Conservation (phyloP, 2,888 invertebrate species). For the Mythimna lalbum region DNA sequence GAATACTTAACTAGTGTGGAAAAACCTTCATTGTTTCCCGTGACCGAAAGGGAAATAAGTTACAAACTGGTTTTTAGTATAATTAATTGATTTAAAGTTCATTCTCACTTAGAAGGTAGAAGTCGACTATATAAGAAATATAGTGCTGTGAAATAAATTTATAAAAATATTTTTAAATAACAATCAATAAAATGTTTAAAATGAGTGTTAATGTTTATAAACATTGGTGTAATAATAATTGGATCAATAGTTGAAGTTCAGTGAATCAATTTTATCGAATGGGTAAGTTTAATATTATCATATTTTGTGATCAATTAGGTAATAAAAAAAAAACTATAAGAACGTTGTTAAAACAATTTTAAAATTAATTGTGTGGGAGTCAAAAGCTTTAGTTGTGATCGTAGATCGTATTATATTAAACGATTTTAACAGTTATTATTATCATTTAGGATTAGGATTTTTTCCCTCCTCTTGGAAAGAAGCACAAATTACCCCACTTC, state of each 20-base stretch:
- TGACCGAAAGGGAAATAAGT: slow-evolving; percentile 15
- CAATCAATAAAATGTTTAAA: background rate
- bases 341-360: background rate
- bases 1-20: slow-evolving; percentile 10
- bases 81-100: slow-evolving; percentile 2
- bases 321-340: no score
- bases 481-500: no score
- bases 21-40: slow-evolving; percentile 17
- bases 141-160: background rate
- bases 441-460: no score
- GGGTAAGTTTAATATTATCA: slow-evolving; percentile 27
- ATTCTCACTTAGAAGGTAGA: slow-evolving; percentile 10
- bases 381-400: no score
- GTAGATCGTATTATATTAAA: no score
- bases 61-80: background rate
- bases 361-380: background rate
- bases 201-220: background rate
- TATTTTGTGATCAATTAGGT: background rate
- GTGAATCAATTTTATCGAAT: slow-evolving; percentile 13
- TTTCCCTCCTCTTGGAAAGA: no score
- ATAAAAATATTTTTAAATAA: no score
- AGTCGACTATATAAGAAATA: background rate
- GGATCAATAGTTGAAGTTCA: slow-evolving; percentile 31
- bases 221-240: slow-evolving; percentile 3
- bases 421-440: no score